A percentile compares a stretch with the other conserved stretches of the same genome.
Conservation (phyloP, 2,888 invertebrate genomes). For the Tachystola acroxantha region DNA sequence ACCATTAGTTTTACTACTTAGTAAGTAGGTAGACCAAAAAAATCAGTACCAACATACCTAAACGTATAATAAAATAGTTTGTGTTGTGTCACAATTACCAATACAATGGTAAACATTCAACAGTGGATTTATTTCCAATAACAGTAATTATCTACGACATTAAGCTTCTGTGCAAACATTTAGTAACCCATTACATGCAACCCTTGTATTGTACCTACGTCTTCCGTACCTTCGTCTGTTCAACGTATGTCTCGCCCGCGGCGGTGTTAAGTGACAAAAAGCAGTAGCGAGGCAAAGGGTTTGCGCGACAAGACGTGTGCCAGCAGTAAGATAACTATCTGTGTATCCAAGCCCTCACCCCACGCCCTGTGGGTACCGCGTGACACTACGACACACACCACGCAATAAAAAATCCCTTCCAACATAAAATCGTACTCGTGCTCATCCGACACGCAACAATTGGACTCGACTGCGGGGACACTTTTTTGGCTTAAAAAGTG, state of each 20-base stretch:
- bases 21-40: no score
- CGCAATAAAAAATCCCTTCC: conserved; percentile 70
- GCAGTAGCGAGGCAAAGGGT: conserved; percentile 35
- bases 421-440: conserved; percentile 71
- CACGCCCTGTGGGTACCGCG: conserved; percentile 15
- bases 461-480: conserved; percentile 69
- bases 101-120: background rate
- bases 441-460: conserved; percentile 78
- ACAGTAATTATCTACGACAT: conserved; percentile 13
- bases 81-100: no score
- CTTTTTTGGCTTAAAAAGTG: conserved; percentile 67
- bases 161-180: conserved; percentile 29
- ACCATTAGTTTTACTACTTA: no score
- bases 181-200: conserved; percentile 7
- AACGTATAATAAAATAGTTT: no score
- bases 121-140: background rate
- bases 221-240: conserved; percentile 15
- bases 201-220: conserved; percentile 11
- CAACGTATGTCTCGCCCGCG: conserved; percentile 28
- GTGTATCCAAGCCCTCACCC: conserved; percentile 25
- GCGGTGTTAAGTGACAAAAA: conserved; percentile 20
- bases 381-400: conserved; percentile 50
- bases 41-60: no score
- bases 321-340: conserved; percentile 30
- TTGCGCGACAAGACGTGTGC: conserved; percentile 40